Base-by-base conservation (phyloP, 2,888 invertebrate species). In the Epicampocera succincta region DNA sequence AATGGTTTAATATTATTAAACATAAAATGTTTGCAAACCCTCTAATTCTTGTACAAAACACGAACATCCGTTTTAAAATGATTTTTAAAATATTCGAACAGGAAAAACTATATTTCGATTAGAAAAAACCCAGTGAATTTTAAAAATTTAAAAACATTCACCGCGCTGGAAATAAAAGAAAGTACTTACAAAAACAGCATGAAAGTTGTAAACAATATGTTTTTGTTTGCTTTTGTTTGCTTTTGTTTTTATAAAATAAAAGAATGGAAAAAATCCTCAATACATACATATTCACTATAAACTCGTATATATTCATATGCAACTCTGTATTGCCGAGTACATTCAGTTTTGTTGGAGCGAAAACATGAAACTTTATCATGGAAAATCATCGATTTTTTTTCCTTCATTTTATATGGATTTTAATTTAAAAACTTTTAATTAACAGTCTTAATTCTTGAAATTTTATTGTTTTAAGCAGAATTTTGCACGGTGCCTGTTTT, bases 371-470 rank as follows among this genome's bases (percentile, higher is more conserved):
- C 60, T 82, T 82, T 82, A 15, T 71, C 56, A 78, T 75, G 74
- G 65, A 72, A 82, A 63, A 38, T 58, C 77, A 69, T 78, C 44
- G 69, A 66, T 77, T 81, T 69, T 61, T 33, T 33, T 33, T 33
- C 40, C 72, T 46, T 58, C 33, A 46, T 40, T 66, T 54, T 60
- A 17, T 60, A 48, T 40, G 15, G 38, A 33, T 50, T 80, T 81
- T 77, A 73, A 77, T 69, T 69, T 71, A 29, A 74, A 78, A 82
- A 82, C 71, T 82, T 82, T 82, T 82, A 82, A 82, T 82, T 82
- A 82, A 78, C 74, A 78, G 50, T 61, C 46, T 52, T 68, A 61
- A 61, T 44, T 19, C 17, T 44, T n/a, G 9, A 15, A 66, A 29
- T 58, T 74, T 58, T 56, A 13, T 52, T 60, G 40, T 44, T 60